A percentile compares a stretch with the other conserved stretches of the same genome.
Evolutionary conservation across 2,113 vertebrate species (phyloP).

Genomic region (Lanius collurio): DNA sequence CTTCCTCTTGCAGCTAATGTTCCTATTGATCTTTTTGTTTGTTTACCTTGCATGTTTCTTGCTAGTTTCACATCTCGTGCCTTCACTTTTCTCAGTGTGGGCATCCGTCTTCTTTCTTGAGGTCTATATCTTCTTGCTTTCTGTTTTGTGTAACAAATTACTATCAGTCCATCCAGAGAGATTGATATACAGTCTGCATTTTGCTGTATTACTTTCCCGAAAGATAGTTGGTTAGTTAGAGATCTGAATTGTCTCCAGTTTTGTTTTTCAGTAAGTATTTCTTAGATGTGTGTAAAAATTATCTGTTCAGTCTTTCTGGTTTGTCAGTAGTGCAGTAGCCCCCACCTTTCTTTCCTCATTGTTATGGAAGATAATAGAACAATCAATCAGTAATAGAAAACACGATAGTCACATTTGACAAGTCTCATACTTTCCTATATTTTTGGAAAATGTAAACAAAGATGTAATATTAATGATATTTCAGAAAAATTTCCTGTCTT

Average conservation of each 20-base stretch:
- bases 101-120: not conserved
- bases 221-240: not conserved
- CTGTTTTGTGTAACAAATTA: not conserved
- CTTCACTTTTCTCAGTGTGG: not conserved
- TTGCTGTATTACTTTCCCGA: rapidly evolving
- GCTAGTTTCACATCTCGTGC: not conserved
- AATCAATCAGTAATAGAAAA: not conserved
- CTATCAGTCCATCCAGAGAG: not conserved
- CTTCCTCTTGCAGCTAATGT: not conserved
- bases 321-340: not conserved
- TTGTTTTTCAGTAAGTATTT: not conserved
- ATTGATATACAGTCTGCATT: not conserved
- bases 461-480: not conserved
- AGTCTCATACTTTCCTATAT: not conserved
- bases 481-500: not conserved
- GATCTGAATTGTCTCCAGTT: not conserved
- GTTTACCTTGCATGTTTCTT: not conserved
- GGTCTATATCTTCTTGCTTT: not conserved
- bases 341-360: not conserved
- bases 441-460: not conserved
- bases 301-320: not conserved
- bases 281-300: not conserved
- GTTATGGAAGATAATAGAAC: not conserved
- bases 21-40: not conserved
- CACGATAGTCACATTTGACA: not conserved